phyloP scores from a whole-genome alignment of 2,888 invertebrate species.

The Synergus gifuensis region DNA sequence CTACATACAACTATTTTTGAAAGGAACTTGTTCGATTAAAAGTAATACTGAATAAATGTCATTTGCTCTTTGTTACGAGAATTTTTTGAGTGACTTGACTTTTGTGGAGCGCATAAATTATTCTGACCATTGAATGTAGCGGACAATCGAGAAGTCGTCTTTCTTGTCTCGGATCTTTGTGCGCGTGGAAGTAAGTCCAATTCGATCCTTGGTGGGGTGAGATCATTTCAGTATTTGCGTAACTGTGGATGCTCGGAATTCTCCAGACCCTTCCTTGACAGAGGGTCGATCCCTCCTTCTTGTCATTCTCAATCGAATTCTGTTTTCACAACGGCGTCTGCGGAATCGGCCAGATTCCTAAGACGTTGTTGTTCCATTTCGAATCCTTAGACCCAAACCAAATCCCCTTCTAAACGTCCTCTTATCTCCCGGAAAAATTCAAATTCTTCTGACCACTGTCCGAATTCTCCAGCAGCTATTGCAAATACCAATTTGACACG shows the following conservation, averaged over 20 bases:
- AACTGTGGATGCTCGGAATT: slow-evolving; percentile 72
- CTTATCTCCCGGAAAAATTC: slow-evolving; percentile 62
- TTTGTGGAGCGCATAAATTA: background rate
- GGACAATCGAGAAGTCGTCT: slow-evolving; percentile 17
- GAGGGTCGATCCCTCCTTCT: slow-evolving; percentile 60
- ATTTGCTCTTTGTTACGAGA: background rate
- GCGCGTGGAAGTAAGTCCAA: slow-evolving; percentile 57
- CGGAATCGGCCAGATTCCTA: slow-evolving; percentile 74
- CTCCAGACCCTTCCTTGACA: slow-evolving; percentile 61
- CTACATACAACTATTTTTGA: too few species aligned
- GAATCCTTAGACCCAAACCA: slow-evolving; percentile 49
- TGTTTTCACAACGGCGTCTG: slow-evolving; percentile 69
- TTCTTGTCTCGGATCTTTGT: slow-evolving; percentile 27
- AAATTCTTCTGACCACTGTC: slow-evolving; percentile 73
- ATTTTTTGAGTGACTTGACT: background rate
- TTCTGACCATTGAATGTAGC: background rate
- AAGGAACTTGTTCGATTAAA: too few species aligned
- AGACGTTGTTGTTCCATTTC: slow-evolving; percentile 65
- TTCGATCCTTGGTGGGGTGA: slow-evolving; percentile 63
- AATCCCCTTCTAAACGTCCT: slow-evolving; percentile 47
- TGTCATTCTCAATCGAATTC: slow-evolving; percentile 76
- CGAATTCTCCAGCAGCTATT: slow-evolving; percentile 69
- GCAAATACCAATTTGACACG: slow-evolving; percentile 76
- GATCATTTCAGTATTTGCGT: slow-evolving; percentile 71
- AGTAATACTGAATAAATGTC: background rate